Conservation (phyloP, 2,797 vertebrate genomes). For the Sebastes iracundus region DNA sequence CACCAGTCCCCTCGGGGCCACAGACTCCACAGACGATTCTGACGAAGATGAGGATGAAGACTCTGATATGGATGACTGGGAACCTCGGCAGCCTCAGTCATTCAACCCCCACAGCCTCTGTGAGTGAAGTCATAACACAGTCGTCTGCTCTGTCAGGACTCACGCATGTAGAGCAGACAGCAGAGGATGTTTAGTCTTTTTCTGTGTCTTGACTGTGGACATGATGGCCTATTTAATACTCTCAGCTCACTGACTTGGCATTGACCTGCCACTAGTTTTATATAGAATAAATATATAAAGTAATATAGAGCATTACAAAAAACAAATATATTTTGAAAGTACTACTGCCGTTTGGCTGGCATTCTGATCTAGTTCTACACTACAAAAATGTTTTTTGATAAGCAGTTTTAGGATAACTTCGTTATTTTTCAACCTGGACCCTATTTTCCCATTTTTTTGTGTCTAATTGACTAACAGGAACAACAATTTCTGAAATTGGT, state of each 20-base stretch:
- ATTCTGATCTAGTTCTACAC: background rate
- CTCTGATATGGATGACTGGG: slow-evolving; percentile 96
- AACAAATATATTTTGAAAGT: background rate
- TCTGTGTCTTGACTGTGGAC: background rate
- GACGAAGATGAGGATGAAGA: slow-evolving; percentile 89
- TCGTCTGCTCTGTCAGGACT: background rate
- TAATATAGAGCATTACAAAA: background rate
- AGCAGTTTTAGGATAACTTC: background rate
- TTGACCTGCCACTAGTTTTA: background rate
- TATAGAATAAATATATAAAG: background rate
- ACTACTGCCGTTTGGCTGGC: background rate
- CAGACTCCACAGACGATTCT: slow-evolving; percentile 92
- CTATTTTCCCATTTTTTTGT: background rate
- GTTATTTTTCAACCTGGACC: background rate
- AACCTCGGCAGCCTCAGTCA: slow-evolving; percentile 86
- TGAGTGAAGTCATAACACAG: slow-evolving; percentile 75
- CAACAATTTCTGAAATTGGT: background rate
- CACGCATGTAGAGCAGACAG: background rate
- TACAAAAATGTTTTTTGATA: background rate
- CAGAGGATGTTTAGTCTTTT: background rate
- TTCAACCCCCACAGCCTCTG: slow-evolving; percentile 95
- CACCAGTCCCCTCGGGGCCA: slow-evolving; percentile 86
- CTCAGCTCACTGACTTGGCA: background rate
- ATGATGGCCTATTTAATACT: background rate
- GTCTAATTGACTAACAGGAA: background rate